A percentile compares a stretch with the other conserved stretches of the same genome.
Conservation (phyloP, 53 echinoderm and acorn worm genomes). For the Pentamera pediparva region DNA sequence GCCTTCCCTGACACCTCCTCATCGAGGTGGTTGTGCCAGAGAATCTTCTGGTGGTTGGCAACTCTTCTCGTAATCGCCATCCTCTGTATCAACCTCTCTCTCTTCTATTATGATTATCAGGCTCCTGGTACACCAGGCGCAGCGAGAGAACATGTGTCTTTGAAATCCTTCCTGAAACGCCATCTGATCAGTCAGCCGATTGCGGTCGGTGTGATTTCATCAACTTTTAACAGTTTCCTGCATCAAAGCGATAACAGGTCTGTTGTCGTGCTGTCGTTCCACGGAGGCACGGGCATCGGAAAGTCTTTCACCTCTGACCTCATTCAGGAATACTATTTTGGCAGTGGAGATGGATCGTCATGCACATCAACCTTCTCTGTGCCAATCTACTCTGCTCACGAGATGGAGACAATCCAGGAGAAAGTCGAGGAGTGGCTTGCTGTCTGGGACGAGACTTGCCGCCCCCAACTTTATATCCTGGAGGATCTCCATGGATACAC, state of each 20-base stretch:
- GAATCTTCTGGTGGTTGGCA: background rate
- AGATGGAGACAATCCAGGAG: background rate
- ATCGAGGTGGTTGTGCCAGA: too few relatives aligned
- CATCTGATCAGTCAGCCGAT: constrained; percentile 64
- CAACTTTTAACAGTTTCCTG: constrained; percentile 24
- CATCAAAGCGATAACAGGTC: background rate
- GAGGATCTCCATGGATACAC: constrained; percentile 56
- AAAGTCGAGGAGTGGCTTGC: background rate
- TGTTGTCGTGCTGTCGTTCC: constrained; percentile 59
- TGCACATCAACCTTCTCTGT: constrained; percentile 12
- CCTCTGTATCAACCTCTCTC: background rate
- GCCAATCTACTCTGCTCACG: background rate
- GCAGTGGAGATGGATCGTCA: background rate
- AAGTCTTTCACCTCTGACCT: constrained; percentile 70
- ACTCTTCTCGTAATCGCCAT: background rate
- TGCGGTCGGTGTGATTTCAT: constrained; percentile 29
- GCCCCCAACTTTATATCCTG: constrained; percentile 41
- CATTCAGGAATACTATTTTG: constrained; percentile 15
- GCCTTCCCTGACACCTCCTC: too few relatives aligned
- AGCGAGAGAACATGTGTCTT: background rate
- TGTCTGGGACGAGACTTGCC: constrained; percentile 21
- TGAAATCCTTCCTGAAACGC: constrained; percentile 31
- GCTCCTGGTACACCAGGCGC: background rate
- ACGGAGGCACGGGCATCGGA: constrained; percentile 83
- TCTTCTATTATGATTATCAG: background rate